Base-by-base conservation (phyloP, 2,797 vertebrate genomes). In the Muscicapa comitata region DNA sequence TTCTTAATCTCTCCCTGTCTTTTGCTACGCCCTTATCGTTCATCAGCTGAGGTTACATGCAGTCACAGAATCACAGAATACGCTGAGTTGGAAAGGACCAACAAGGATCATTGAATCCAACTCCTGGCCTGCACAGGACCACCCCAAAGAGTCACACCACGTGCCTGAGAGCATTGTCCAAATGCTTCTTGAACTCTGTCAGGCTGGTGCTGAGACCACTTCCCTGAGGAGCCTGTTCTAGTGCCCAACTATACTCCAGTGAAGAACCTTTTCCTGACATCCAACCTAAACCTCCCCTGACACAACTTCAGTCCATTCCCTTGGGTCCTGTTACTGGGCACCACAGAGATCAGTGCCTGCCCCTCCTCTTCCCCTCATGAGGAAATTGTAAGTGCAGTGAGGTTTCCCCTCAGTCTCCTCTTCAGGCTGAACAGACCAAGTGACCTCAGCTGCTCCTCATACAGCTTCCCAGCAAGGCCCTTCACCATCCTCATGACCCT, bases 401-500 rank as follows among this genome's bases (percentile, higher is more conserved):
- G 18, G 12, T n/a, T 3, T 58, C 8, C 23, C 31, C 43, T 74
- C 53, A 66, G 26, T n/a, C 53, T n/a, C 25, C 24, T 54, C 18
- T 45, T 45, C 54, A 53, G 13, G 5, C 23, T 53, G n/a, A 75
- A 53, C 26, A 16, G 15, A 43, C 3, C n/a, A 43, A 75, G 62
- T 47, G 45, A 47, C 45, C 45, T 47, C 45, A 47, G 45, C 45
- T 23, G 7, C 10, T 37, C 17, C 37, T 84, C 45, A 51, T 3
- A 13, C 0, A 0, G 17, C 37, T n/a, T 51, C 11, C 5, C 45
- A 47, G 23, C 61, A 43, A 51, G 62, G 45, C 38, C 9, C 26
- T 66, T n/a, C 37, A 43, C 6, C 4, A 26, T 23, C 15, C 12
- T 26, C 1, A 0, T 51, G 5, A 2, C 8, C 3, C 10, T 37